Evolutionary conservation across 2,888 invertebrate genomes (phyloP), one percentile per base, ranked within the genome.

Genomic region (Caenorhabditis parvicauda): DNA sequence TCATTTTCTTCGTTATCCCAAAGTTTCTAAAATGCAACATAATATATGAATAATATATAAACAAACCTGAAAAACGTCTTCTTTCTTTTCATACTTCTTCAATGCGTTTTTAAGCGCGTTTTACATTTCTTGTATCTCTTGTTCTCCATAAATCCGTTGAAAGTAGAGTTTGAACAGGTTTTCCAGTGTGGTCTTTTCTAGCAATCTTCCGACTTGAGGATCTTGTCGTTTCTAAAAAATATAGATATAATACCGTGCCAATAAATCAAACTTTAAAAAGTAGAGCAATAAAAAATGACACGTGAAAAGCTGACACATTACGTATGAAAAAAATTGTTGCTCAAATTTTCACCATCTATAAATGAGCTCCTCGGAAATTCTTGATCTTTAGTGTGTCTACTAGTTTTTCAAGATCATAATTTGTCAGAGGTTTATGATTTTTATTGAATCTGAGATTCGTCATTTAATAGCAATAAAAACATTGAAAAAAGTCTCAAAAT

Each of bases 101-200:
- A 53, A 46, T 17, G 35, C 44, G 4, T 53, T 28, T 46, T 28
- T 32, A 24, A 53, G 27, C 2, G 35, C 39, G 29, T 29, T 53
- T 35, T 53, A 44, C 53, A 53, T 47, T 29, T 45, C 35, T 47
- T 48, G 45, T 21, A 53, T 25, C 24, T 44, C 53, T 29, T 53
- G 32, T 14, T 48, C 35, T 24, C 32, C 44, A 46, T 53, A 35
- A 32, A 53, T 21, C 1, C 45, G 28, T 53, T 53, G 32, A 47
- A 53, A 53, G 45, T 42, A 51, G 24, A 9, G n/a, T 53, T 53
- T 53, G 32, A 53, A 35, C 19, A 53, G 45, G 35, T 3, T 48
- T 45, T 53, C 53, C 6, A 53, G 45, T 28, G 53, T 46, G 28
- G 53, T 29, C 53, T 53, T 53, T 44, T 53, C 53, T 5, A 53